Percentiles rank a stretch among this genome's conserved stretches.
These are phyloP conservation scores for Darevskia mixta DNA, from an alignment of 2,797 vertebrate species.

Conservation along the genomic window DNA sequence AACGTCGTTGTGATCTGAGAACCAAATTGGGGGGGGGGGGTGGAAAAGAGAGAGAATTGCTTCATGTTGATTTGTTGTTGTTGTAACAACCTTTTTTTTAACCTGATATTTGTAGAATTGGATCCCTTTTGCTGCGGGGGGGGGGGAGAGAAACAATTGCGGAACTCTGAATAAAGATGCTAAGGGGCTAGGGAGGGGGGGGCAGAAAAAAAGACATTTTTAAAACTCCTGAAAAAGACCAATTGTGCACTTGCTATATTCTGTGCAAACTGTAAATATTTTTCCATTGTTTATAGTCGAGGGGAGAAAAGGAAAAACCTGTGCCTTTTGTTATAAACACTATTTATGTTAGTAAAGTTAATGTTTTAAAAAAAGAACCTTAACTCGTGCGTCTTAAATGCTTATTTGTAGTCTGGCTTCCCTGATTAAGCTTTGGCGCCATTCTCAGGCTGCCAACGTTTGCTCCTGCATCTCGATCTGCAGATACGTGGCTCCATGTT, in stretches of 20 bases:
- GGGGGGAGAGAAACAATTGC: neutral
- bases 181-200: neutral
- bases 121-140: slow-evolving; percentile 33
- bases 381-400: neutral
- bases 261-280: slow-evolving; percentile 87
- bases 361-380: slow-evolving; percentile 81
- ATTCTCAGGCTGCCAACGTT: neutral
- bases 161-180: slow-evolving; percentile 23
- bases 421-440: neutral
- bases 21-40: no score
- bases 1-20: slow-evolving; percentile 90
- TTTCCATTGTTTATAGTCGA: slow-evolving; percentile 89
- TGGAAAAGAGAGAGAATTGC: slow-evolving; percentile 9
- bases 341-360: slow-evolving; percentile 95
- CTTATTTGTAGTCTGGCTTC: neutral
- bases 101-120: slow-evolving; percentile 65
- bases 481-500: neutral
- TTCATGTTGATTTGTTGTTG: slow-evolving; percentile 71
- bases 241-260: slow-evolving; percentile 73
- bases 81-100: slow-evolving; percentile 24
- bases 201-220: slow-evolving; percentile 28
- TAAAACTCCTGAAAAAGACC: slow-evolving; percentile 69
- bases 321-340: slow-evolving; percentile 94
- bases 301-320: slow-evolving; percentile 73
- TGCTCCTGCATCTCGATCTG: neutral